Evolutionary conservation across 2,888 invertebrate species (phyloP).

Genomic region (Tiliacea aurago): DNA sequence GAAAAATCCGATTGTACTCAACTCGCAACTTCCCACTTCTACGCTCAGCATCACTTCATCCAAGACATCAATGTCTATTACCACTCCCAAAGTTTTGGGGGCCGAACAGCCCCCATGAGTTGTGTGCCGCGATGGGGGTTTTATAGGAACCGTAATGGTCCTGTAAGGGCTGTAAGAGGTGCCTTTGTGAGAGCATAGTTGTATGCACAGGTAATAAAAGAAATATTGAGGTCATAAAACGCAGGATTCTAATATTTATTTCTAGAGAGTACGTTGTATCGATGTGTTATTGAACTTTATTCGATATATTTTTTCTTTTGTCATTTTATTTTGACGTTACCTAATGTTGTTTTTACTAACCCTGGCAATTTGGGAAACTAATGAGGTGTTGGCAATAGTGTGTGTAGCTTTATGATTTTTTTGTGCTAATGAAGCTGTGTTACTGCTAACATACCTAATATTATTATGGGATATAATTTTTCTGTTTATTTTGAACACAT

Average conservation of each 20-base stretch:
- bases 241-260: constrained; percentile 47
- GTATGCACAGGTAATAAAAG: constrained; percentile 49
- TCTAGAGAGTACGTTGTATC: constrained; percentile 23
- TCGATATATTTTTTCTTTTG: constrained; percentile 12
- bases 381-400: constrained; percentile 2
- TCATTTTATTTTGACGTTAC: constrained; percentile 29
- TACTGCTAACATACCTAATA: neutral
- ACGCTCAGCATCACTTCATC: constrained; percentile 19
- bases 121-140: constrained; percentile 44
- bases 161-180: constrained; percentile 34
- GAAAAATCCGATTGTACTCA: neutral
- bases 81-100: constrained; percentile 46
- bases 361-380: constrained; percentile 12
- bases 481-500: constrained; percentile 4
- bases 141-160: constrained; percentile 52
- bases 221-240: constrained; percentile 52
- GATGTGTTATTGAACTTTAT: constrained; percentile 35
- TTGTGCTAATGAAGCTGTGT: neutral
- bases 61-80: constrained; percentile 54
- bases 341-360: constrained; percentile 32
- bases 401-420: neutral
- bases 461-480: neutral
- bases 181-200: constrained; percentile 61
- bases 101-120: constrained; percentile 39
- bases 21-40: constrained; percentile 4